Conservation (phyloP, 2,113 vertebrate genomes). For the Hystrix cristata region DNA sequence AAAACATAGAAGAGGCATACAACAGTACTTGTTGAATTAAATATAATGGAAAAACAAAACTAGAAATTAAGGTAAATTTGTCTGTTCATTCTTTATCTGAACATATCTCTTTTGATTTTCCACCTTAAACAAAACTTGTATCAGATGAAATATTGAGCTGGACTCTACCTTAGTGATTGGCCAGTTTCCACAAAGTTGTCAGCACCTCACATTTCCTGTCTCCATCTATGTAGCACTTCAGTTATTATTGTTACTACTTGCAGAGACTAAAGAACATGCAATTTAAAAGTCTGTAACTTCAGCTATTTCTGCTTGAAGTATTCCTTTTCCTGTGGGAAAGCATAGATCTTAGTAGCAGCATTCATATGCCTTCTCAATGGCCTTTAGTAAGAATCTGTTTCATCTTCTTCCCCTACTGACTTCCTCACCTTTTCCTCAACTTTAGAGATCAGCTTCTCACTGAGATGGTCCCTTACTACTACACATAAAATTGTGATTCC, state of each 20-base stretch:
- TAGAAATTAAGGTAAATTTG: neutral
- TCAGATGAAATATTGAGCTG: neutral
- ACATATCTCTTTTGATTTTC: conserved; percentile 33
- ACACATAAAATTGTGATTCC: neutral
- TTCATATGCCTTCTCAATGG: neutral
- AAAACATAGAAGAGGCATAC: neutral
- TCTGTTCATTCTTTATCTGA: neutral
- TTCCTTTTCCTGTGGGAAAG: neutral
- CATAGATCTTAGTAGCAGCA: neutral
- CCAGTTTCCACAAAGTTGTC: conserved; percentile 18
- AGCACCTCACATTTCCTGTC: neutral
- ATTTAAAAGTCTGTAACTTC: neutral
- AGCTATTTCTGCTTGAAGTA: conserved; percentile 29
- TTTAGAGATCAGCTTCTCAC: conserved; percentile 12
- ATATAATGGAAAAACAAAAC: neutral
- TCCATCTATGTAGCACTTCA: neutral
- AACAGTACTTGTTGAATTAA: neutral
- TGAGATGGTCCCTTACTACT: neutral
- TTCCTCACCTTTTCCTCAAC: neutral
- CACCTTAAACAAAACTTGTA: neutral
- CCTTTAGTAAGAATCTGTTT: neutral
- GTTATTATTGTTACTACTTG: neutral
- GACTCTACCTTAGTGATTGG: conserved; percentile 16
- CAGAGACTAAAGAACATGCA: conserved; percentile 32
- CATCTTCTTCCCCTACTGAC: neutral